Evolutionary conservation across 2,888 invertebrate genomes (phyloP).

Genomic region (Megalurothrips usitatus): DNA sequence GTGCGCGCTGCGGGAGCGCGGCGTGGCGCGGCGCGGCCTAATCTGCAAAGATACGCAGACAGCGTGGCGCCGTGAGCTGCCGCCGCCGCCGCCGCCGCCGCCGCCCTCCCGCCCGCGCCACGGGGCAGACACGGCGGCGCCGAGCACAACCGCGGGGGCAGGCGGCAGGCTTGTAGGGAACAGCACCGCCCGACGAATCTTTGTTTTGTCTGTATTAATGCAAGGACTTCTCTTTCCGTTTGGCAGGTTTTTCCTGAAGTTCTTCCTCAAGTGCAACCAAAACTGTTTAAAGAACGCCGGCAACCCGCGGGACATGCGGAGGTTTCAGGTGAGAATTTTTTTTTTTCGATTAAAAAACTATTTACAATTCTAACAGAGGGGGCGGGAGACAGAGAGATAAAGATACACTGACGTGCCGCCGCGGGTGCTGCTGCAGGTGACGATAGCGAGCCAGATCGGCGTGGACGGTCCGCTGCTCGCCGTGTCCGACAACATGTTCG

Average conservation of each 20-base stretch:
- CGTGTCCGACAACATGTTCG: conserved; percentile 99
- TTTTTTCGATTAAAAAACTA: not conserved
- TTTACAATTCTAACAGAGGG: not conserved
- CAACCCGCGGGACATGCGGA: conserved; percentile 97
- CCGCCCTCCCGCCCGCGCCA: too few relatives aligned
- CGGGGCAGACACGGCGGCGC: too few relatives aligned
- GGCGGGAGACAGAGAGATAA: not conserved
- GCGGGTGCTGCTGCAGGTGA: conserved; percentile 66
- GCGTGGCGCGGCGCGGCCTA: too few relatives aligned
- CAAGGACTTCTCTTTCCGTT: conserved; percentile 31
- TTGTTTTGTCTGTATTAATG: too few relatives aligned
- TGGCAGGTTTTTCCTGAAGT: conserved; percentile 98
- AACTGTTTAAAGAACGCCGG: conserved; percentile 99
- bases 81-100: too few relatives aligned
- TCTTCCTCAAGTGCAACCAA: conserved; percentile 99
- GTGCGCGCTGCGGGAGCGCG: too few relatives aligned
- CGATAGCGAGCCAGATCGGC: conserved; percentile 92
- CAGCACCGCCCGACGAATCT: too few relatives aligned
- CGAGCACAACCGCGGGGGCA: too few relatives aligned
- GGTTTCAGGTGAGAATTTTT: conserved; percentile 84
- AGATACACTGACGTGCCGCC: not conserved
- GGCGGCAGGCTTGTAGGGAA: too few relatives aligned
- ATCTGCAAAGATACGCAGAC: too few relatives aligned
- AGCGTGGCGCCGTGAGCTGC: too few relatives aligned
- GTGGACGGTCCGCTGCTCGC: conserved; percentile 95